These are phyloP conservation scores for Zoroaster sp. DNA, from an alignment of 53 echinoderm and acorn worm genomes.

Conservation along the genomic window DNA sequence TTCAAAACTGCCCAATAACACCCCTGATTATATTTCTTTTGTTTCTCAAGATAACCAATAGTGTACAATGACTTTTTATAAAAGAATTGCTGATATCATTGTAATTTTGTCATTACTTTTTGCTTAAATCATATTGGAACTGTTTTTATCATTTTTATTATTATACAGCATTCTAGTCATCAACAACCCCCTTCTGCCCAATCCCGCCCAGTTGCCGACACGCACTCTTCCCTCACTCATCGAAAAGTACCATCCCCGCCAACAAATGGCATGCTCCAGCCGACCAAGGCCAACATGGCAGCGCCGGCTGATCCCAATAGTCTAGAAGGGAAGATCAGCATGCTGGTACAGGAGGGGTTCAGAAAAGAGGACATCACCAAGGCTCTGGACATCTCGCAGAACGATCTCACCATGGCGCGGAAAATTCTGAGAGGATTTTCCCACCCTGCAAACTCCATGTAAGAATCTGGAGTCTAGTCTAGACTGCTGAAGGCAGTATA, in stretches of 20 bases:
- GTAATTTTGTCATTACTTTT: no score
- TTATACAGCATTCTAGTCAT: constrained; percentile 32
- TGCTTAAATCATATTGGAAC: no score
- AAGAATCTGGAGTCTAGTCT: not conserved
- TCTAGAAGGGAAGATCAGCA: constrained; percentile 55
- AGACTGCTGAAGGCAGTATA: no score
- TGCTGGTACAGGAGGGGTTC: constrained; percentile 81
- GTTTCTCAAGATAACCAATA: no score
- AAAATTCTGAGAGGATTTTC: constrained; percentile 80
- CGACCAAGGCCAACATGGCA: constrained; percentile 18
- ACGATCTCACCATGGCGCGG: constrained; percentile 84
- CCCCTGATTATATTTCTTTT: no score
- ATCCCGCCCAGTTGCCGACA: constrained; percentile 48
- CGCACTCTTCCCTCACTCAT: constrained; percentile 21
- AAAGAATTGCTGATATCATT: no score
- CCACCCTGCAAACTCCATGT: not conserved
- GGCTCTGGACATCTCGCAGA: constrained; percentile 89
- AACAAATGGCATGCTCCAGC: constrained; percentile 35
- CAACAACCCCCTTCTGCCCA: constrained; percentile 56
- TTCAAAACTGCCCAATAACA: no score
- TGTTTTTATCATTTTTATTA: not conserved
- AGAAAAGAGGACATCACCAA: constrained; percentile 72
- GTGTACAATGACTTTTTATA: no score
- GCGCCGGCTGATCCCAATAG: constrained; percentile 26
- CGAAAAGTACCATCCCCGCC: constrained; percentile 34